These are phyloP conservation scores for Drosophila sp. DNA, from an alignment of 1,140 invertebrate species.

Conservation along the genomic window DNA sequence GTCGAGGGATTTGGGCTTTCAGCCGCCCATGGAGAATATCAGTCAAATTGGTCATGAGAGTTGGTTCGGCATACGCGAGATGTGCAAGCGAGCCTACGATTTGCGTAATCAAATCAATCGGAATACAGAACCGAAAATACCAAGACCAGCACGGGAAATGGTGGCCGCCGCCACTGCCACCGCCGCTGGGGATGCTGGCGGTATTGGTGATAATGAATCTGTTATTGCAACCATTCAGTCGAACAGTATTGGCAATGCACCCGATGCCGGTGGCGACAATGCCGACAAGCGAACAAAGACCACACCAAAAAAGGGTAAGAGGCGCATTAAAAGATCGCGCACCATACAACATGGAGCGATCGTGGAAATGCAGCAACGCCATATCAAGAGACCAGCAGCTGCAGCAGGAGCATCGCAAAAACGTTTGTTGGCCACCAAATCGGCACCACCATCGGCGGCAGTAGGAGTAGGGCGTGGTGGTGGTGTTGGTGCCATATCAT, in stretches of 20 bases:
- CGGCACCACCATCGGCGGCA: constrained; percentile 12
- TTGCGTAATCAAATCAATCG: constrained; percentile 50
- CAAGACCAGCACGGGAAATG: neutral
- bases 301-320: constrained; percentile 43
- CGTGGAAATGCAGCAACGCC: constrained; percentile 37
- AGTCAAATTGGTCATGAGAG: constrained; percentile 85
- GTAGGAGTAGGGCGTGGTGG: too few relatives aligned
- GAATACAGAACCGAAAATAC: constrained; percentile 41
- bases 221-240: neutral
- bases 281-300: constrained; percentile 17
- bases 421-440: constrained; percentile 26
- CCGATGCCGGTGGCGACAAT: neutral
- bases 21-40: constrained; percentile 86
- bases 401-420: neutral
- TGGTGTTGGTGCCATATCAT: neutral
- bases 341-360: constrained; percentile 39
- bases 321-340: constrained; percentile 44
- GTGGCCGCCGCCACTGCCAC: too few relatives aligned
- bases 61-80: constrained; percentile 81
- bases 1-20: constrained; percentile 85
- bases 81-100: constrained; percentile 74
- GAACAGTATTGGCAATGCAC: neutral
- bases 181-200: too few relatives aligned
- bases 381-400: neutral
- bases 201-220: neutral